Conservation (phyloP, 2,113 vertebrate species). For the Willisornis vidua region DNA sequence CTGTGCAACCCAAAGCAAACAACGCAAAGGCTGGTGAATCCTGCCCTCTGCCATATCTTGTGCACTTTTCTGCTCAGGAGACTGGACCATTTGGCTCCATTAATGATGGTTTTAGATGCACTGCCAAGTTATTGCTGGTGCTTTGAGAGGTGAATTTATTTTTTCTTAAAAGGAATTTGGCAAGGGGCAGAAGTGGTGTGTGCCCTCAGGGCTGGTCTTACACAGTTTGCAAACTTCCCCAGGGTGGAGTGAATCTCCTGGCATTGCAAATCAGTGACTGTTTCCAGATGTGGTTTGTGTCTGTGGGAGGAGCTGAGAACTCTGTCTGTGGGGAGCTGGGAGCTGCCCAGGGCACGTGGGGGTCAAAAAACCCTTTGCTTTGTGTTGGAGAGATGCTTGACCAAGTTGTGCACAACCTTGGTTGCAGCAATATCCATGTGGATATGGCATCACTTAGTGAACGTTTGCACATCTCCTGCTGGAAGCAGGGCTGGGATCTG, state of each 20-base stretch:
- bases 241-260: not conserved
- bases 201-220: not conserved
- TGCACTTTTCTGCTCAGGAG: not conserved
- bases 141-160: not conserved
- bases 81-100: not conserved
- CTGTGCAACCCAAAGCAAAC: not conserved
- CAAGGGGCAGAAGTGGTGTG: not conserved
- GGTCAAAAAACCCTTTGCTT: not conserved
- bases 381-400: not conserved
- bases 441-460: not conserved
- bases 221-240: not conserved
- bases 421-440: rapidly evolving
- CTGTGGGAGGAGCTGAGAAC: not conserved
- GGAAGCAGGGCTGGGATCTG: not conserved
- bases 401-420: not conserved
- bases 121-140: not conserved
- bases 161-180: not conserved
- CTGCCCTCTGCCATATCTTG: rapidly evolving
- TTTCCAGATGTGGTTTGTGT: not conserved
- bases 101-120: not conserved
- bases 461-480: not conserved
- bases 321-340: not conserved
- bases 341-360: rapidly evolving
- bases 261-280: not conserved
- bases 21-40: not conserved